These are phyloP conservation scores for Hyles vespertilio DNA, from an alignment of 1,140 invertebrate species.

Conservation along the genomic window DNA sequence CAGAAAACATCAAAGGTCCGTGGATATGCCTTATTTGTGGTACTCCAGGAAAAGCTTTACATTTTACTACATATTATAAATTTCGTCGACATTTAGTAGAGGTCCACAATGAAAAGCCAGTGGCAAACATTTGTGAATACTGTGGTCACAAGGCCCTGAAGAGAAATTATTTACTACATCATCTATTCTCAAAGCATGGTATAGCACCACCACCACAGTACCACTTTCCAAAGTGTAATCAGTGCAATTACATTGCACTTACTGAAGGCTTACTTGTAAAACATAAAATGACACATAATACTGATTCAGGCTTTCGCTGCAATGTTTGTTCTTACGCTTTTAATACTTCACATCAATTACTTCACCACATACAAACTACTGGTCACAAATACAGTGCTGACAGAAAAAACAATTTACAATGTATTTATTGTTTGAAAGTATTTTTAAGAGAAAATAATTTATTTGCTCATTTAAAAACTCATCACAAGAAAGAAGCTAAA, in stretches of 20 bases:
- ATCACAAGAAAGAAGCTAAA: slow-evolving; percentile 78
- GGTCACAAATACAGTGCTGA: slow-evolving; percentile 76
- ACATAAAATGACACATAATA: slow-evolving; percentile 79
- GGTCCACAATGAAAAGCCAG: slow-evolving; percentile 87
- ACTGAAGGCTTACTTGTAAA: slow-evolving; percentile 80
- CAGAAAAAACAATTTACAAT: slow-evolving; percentile 75
- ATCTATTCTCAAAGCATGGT: slow-evolving; percentile 88
- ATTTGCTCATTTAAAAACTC: slow-evolving; percentile 80
- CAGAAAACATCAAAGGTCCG: slow-evolving; percentile 78
- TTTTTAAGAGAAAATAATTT: slow-evolving; percentile 80
- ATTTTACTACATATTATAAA: slow-evolving; percentile 85
- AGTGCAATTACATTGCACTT: slow-evolving; percentile 85
- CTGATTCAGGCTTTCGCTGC: slow-evolving; percentile 60
- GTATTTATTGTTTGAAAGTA: slow-evolving; percentile 81
- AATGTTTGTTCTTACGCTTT: slow-evolving; percentile 75
- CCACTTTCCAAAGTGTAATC: slow-evolving; percentile 85
- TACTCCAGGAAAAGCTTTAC: slow-evolving; percentile 78
- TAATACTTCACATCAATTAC: slow-evolving; percentile 65
- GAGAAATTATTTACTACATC: slow-evolving; percentile 86
- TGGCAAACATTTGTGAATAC: slow-evolving; percentile 87
- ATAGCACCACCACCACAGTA: slow-evolving; percentile 82
- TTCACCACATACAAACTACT: slow-evolving; percentile 75
- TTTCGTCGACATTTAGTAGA: slow-evolving; percentile 89
- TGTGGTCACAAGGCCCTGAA: slow-evolving; percentile 87
- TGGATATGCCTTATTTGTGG: slow-evolving; percentile 83